These are phyloP conservation scores for Zaprionus ghesquierei DNA, from an alignment of 1,140 invertebrate species.

Conservation along the genomic window DNA sequence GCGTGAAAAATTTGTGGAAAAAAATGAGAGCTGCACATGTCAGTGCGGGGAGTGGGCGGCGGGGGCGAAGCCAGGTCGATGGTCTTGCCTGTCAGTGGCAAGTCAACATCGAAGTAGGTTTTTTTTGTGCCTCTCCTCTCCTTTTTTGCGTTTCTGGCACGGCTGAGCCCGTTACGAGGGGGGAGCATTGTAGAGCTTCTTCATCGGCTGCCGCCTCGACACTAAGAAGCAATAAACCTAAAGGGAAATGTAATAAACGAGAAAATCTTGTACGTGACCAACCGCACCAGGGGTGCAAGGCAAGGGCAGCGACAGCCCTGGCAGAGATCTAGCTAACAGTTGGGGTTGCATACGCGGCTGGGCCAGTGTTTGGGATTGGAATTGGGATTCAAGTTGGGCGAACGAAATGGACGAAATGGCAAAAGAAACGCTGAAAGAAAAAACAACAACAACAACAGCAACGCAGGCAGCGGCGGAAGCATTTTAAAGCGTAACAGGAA, in stretches of 20 bases:
- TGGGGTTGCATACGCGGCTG: constrained; percentile 37
- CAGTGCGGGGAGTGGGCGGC: not conserved
- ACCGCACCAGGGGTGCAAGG: constrained; percentile 67
- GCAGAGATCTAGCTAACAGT: constrained; percentile 21
- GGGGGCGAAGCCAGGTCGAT: constrained; percentile 64
- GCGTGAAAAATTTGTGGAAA: constrained; percentile 74
- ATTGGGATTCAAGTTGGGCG: constrained; percentile 37
- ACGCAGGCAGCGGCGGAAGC: constrained; percentile 50
- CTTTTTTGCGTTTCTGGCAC: constrained; percentile 30
- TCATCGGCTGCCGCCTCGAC: constrained; percentile 53
- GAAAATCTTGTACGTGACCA: constrained; percentile 83
- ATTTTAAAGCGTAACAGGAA: constrained; percentile 76
- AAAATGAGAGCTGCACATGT: constrained; percentile 64
- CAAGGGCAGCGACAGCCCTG: not conserved
- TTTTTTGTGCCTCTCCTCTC: constrained; percentile 10
- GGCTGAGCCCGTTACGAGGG: constrained; percentile 26
- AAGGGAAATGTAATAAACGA: constrained; percentile 83
- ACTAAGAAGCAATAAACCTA: constrained; percentile 82
- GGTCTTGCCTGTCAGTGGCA: constrained; percentile 64
- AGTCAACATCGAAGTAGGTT: constrained; percentile 72
- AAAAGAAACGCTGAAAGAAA: constrained; percentile 51
- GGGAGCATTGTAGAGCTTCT: constrained; percentile 56
- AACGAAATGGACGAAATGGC: constrained; percentile 69
- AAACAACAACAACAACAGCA: too few relatives aligned
- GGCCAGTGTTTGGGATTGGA: not conserved